Conservation (phyloP, 2,797 vertebrate species). For the Sciurus carolinensis region DNA sequence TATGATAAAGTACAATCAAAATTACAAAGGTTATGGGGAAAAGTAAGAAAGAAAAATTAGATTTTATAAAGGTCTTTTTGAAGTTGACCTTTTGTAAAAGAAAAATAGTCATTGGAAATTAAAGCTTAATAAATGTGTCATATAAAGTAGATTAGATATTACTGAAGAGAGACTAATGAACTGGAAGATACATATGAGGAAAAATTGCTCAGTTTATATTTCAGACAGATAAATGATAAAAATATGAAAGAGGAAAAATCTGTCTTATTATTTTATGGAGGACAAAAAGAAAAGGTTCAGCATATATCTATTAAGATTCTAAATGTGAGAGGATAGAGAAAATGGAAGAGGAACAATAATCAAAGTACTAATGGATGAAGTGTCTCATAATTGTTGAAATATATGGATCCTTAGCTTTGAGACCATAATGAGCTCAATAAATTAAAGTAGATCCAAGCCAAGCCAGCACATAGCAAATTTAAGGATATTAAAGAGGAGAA, state of each 20-base stretch:
- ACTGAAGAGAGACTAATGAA: conserved; percentile 21
- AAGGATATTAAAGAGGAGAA: conserved; percentile 19
- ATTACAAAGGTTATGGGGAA: background rate
- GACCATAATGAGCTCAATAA: conserved; percentile 17
- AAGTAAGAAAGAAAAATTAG: background rate
- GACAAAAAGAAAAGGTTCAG: background rate
- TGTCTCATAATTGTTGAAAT: conserved; percentile 45
- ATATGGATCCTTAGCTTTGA: conserved; percentile 23
- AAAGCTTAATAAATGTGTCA: background rate
- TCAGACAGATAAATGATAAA: background rate
- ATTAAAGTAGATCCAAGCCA: conserved; percentile 40
- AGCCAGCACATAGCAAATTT: background rate
- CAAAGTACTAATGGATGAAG: background rate
- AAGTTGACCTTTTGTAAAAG: conserved; percentile 18
- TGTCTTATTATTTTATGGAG: background rate
- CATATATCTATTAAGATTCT: background rate
- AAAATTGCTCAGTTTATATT: conserved; percentile 46
- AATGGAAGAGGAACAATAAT: background rate
- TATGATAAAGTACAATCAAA: conserved; percentile 19
- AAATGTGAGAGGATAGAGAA: conserved; percentile 24
- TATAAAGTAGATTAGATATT: background rate
- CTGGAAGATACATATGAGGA: background rate
- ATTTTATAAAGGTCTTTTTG: background rate
- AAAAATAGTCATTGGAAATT: conserved; percentile 40
- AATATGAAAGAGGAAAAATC: background rate